These are phyloP conservation scores for Mylabris phalerata DNA, from an alignment of 1,140 invertebrate species.

Conservation along the genomic window DNA sequence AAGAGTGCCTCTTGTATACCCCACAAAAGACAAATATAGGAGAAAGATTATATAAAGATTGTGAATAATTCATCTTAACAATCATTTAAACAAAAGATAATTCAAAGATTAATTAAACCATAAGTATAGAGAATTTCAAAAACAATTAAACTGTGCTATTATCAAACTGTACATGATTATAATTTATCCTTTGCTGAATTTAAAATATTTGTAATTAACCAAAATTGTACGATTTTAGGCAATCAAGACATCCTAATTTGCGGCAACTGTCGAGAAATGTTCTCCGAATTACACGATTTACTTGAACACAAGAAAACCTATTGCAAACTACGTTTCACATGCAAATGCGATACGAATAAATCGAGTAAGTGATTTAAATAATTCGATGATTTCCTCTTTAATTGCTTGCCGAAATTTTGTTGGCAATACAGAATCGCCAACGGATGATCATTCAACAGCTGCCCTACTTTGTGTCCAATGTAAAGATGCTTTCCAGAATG, in stretches of 20 bases:
- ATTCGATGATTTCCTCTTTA: not conserved
- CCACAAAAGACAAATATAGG: constrained; percentile 13
- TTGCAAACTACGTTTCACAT: constrained; percentile 78
- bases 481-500: constrained; percentile 67
- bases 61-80: not conserved
- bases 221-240: constrained; percentile 47
- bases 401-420: not conserved
- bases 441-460: constrained; percentile 35
- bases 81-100: no score
- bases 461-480: constrained; percentile 65
- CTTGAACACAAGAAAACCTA: constrained; percentile 81
- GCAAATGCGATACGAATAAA: constrained; percentile 61
- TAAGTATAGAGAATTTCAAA: no score
- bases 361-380: constrained; percentile 34
- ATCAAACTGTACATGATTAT: not conserved
- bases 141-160: no score
- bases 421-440: constrained; percentile 28
- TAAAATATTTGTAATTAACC: not conserved
- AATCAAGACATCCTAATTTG: constrained; percentile 83
- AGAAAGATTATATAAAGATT: not conserved
- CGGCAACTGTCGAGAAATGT: constrained; percentile 79
- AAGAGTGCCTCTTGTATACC: not conserved
- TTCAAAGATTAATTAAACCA: no score
- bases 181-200: not conserved
- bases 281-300: constrained; percentile 71